These are phyloP conservation scores for Drosophila funebris DNA, from an alignment of 1,140 invertebrate species.

Conservation along the genomic window DNA sequence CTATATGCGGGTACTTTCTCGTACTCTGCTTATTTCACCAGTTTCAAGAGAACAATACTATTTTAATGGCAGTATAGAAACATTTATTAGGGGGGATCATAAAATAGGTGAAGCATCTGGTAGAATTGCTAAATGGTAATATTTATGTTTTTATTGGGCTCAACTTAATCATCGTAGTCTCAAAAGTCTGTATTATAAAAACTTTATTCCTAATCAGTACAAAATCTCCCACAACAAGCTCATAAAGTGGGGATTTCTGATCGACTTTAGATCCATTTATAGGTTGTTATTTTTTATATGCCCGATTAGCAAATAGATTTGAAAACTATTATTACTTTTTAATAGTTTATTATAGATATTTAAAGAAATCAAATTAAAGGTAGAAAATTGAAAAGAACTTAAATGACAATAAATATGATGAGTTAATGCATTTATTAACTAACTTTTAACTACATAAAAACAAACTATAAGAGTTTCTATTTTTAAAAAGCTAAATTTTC, in stretches of 20 bases:
- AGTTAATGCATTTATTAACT: too few species aligned
- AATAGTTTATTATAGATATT: too few species aligned
- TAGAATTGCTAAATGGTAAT: background rate
- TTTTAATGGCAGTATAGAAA: background rate
- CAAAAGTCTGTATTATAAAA: background rate
- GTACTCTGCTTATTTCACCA: background rate
- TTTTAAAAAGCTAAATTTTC: too few species aligned
- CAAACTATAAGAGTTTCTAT: too few species aligned
- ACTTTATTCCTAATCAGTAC: background rate
- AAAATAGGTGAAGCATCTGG: conserved; percentile 12
- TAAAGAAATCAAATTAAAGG: too few species aligned
- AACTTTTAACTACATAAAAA: too few species aligned
- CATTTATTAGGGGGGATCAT: conserved; percentile 3
- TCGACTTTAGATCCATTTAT: too few species aligned
- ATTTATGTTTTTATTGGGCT: conserved; percentile 9
- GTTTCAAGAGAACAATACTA: background rate
- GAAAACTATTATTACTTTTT: too few species aligned
- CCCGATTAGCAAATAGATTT: too few species aligned
- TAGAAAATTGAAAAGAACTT: too few species aligned
- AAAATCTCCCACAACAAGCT: background rate
- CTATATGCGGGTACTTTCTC: background rate
- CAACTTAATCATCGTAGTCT: background rate
- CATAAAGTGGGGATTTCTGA: background rate
- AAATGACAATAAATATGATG: too few species aligned
- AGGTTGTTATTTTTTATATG: too few species aligned